A percentile compares a stretch with the other conserved stretches of the same genome.
These are phyloP conservation scores for Actinemys pallida DNA, from an alignment of 2,113 vertebrate genomes.

Conservation along the genomic window DNA sequence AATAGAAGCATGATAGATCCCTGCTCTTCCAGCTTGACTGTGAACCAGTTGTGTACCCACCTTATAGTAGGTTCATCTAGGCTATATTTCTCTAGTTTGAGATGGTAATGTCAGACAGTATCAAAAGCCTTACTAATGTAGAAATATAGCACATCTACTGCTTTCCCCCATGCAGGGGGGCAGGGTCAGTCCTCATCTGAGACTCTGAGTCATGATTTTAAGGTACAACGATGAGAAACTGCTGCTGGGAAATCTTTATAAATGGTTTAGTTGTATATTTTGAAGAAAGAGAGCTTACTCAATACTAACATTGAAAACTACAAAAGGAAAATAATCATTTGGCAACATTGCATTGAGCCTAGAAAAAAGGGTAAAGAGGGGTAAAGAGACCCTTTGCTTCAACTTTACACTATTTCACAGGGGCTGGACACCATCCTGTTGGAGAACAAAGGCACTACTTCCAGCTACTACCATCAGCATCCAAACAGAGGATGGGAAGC, in stretches of 20 bases:
- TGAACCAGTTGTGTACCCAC: too few species aligned
- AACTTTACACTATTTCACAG: neutral
- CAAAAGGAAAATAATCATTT: slow-evolving; percentile 24
- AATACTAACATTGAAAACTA: slow-evolving; percentile 11
- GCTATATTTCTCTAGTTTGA: too few species aligned
- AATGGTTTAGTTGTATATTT: slow-evolving; percentile 5
- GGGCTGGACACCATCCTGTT: neutral
- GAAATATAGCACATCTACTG: too few species aligned
- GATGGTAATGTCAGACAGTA: too few species aligned
- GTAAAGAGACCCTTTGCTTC: neutral
- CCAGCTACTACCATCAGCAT: too few species aligned
- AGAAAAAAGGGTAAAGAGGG: neutral
- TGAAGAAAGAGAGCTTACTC: slow-evolving; percentile 28
- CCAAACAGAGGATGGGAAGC: neutral
- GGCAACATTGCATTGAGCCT: neutral
- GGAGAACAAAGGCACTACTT: neutral
- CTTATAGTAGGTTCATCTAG: too few species aligned
- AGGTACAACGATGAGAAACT: slow-evolving; percentile 22
- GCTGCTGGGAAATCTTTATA: neutral
- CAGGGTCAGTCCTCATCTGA: neutral
- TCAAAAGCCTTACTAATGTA: too few species aligned
- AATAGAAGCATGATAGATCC: too few species aligned
- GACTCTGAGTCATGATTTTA: slow-evolving; percentile 47
- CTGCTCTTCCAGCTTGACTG: too few species aligned
- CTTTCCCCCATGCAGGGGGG: too few species aligned